Evolutionary conservation across 2,888 invertebrate genomes (phyloP).

Genomic region (Tortricodes alternella): DNA sequence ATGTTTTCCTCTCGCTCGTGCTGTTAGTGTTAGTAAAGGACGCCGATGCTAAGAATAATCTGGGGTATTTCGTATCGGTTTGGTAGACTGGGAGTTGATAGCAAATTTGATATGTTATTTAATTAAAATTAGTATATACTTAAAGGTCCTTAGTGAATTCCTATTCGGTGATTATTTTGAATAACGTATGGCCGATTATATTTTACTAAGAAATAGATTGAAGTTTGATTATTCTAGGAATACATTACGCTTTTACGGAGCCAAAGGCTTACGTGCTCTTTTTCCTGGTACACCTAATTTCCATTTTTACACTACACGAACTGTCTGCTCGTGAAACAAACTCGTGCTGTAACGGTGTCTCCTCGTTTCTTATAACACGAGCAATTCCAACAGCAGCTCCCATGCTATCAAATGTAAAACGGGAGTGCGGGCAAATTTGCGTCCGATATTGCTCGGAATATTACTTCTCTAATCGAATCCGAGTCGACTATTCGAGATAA

Average conservation of each 20-base stretch:
- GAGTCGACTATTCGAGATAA: conserved; percentile 21
- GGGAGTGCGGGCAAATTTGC: conserved; percentile 33
- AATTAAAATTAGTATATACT: not conserved
- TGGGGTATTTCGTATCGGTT: not conserved
- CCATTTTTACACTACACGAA: too few relatives aligned
- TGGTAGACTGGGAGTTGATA: not conserved
- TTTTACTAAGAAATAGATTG: too few relatives aligned
- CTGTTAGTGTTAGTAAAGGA: conserved; percentile 1
- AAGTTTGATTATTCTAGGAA: too few relatives aligned
- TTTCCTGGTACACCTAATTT: too few relatives aligned
- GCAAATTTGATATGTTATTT: not conserved
- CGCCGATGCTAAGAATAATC: not conserved
- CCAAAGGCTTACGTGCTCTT: too few relatives aligned
- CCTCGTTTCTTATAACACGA: not conserved
- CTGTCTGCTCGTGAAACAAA: too few relatives aligned
- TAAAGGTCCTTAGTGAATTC: too few relatives aligned
- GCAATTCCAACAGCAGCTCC: not conserved
- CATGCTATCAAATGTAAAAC: conserved; percentile 11
- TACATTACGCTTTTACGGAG: too few relatives aligned
- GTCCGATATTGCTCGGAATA: conserved; percentile 38
- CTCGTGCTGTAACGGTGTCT: too few relatives aligned
- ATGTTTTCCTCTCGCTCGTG: not conserved
- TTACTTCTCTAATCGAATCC: conserved; percentile 45
- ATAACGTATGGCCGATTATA: too few relatives aligned
- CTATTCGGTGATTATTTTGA: too few relatives aligned